phyloP scores from a whole-genome alignment of 2,797 vertebrate genomes.

The Varecia variegata region DNA sequence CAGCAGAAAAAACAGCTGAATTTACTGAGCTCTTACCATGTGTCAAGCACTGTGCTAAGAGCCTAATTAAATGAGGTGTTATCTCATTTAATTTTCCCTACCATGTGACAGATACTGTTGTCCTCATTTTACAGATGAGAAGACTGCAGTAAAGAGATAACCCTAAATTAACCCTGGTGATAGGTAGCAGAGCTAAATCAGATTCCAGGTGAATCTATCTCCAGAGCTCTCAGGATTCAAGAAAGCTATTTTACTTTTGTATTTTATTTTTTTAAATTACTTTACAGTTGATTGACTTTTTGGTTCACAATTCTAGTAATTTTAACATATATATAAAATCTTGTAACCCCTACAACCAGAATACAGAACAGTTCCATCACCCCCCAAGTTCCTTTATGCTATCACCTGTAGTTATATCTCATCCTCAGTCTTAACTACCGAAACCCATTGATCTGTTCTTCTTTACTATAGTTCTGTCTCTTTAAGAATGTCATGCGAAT shows the following conservation, averaged over 20 bases:
- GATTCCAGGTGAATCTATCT: not conserved
- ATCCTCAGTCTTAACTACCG: not conserved
- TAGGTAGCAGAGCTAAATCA: not conserved
- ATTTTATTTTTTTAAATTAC: slow-evolving; percentile 10
- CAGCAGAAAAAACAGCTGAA: not conserved
- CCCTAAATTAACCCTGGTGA: not conserved
- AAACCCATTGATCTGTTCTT: not conserved
- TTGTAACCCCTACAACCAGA: not conserved
- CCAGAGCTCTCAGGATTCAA: not conserved
- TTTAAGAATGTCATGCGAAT: not conserved
- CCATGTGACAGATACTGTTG: no score
- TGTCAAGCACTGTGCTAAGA: not conserved
- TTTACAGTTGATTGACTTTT: not conserved
- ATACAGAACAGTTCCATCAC: not conserved
- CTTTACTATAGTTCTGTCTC: not conserved
- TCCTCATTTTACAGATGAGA: not conserved
- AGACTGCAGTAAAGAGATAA: not conserved
- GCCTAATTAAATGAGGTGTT: not conserved
- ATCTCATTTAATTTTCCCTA: not conserved
- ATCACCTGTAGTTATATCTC: not conserved
- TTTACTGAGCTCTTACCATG: not conserved
- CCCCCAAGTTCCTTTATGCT: not conserved
- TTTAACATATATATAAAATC: not conserved
- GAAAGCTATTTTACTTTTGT: not conserved
- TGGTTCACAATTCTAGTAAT: not conserved